Conservation (phyloP, 2,888 invertebrate genomes). For the Scaeva pyrastri region DNA sequence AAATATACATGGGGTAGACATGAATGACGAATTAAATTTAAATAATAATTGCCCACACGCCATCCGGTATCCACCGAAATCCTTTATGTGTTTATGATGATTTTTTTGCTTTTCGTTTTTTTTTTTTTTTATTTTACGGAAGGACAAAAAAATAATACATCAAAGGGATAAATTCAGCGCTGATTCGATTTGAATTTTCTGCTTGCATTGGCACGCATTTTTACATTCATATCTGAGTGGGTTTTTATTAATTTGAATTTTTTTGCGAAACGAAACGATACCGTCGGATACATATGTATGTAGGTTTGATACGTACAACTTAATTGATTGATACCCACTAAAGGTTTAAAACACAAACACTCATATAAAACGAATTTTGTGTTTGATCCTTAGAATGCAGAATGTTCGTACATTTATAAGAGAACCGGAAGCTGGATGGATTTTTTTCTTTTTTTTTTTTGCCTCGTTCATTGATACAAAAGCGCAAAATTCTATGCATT, state of each 20-base stretch:
- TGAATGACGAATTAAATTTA: constrained; percentile 65
- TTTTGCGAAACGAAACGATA: constrained; percentile 45
- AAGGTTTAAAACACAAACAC: constrained; percentile 51
- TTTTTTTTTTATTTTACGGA: constrained; percentile 28
- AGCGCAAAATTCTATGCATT: constrained; percentile 61
- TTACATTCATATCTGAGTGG: constrained; percentile 74
- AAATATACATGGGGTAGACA: neutral
- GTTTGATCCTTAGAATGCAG: constrained; percentile 61
- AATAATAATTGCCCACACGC: constrained; percentile 63
- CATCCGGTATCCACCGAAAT: constrained; percentile 36
- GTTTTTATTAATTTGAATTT: constrained; percentile 71
- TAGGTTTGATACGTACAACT: constrained; percentile 35
- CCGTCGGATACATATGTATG: constrained; percentile 28
- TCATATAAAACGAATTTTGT: constrained; percentile 9
- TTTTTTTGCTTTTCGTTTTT: too few relatives aligned
- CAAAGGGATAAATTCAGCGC: constrained; percentile 74
- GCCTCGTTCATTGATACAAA: constrained; percentile 46
- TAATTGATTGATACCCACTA: constrained; percentile 74
- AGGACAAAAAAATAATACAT: constrained; percentile 72
- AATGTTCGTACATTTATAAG: neutral
- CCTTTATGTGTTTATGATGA: constrained; percentile 30
- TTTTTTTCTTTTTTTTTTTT: too few relatives aligned
- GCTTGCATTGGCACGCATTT: constrained; percentile 76
- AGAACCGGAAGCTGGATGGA: constrained; percentile 17
- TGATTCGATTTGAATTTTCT: constrained; percentile 77